Evolutionary conservation across 2,113 vertebrate genomes (phyloP).

Genomic region (Cnemophilus loriae): DNA sequence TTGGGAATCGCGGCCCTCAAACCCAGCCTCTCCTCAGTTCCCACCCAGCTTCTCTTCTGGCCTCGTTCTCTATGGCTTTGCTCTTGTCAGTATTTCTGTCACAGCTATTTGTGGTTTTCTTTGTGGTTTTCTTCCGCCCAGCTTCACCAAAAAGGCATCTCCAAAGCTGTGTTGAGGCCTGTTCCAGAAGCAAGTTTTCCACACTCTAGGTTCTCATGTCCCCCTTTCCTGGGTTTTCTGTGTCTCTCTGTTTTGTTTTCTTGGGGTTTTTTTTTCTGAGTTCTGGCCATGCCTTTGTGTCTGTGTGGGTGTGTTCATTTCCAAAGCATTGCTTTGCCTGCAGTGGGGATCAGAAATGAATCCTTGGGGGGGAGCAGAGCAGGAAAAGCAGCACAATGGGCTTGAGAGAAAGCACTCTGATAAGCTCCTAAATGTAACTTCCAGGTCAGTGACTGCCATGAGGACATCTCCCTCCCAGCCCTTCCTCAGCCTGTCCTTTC

Average conservation of each 20-base stretch:
- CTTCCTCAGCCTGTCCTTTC: not conserved
- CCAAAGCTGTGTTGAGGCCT: not conserved
- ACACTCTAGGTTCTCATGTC: not conserved
- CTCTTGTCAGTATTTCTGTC: not conserved
- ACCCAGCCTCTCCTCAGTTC: not conserved
- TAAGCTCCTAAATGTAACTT: not conserved
- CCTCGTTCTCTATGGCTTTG: not conserved
- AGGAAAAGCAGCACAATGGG: conserved; percentile 28
- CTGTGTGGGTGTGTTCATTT: not conserved
- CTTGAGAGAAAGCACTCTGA: not conserved
- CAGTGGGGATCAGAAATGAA: not conserved
- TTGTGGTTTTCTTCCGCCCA: not conserved
- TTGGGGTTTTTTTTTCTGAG: not conserved
- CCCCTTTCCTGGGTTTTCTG: not conserved
- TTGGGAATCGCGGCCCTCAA: not conserved
- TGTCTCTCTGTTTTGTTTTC: too few species aligned
- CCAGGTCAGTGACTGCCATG: not conserved
- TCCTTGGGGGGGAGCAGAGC: not conserved
- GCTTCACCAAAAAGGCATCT: not conserved
- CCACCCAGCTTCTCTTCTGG: not conserved
- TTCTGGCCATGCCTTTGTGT: not conserved
- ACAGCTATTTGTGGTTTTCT: not conserved
- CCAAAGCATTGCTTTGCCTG: not conserved
- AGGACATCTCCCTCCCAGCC: not conserved
- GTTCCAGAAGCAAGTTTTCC: not conserved